Evolutionary conservation across 1,140 invertebrate genomes (phyloP), one percentile per base, ranked within the genome.

Genomic region (Drosophila persimilis): DNA sequence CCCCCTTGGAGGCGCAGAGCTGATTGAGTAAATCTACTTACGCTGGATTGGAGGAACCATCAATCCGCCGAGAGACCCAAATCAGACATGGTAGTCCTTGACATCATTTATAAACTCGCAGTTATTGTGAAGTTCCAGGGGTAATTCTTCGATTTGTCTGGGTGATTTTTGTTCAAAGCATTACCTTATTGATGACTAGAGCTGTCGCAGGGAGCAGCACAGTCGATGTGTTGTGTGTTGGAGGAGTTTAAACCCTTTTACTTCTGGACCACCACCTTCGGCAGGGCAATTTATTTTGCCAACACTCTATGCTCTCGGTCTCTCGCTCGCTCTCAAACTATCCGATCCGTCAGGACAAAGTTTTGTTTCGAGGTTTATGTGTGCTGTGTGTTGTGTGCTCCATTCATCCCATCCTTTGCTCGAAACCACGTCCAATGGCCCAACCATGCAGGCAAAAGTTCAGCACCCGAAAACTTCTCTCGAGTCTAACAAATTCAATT

Each of bases 401-500:
- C 11, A 13, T 39, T 13, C 35, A 39, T 5, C 35, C 35, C 35
- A 71, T 60, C 59, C 80, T 44, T 63, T 55, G 51, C 57, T 39
- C 46, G 44, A 41, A 41, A 35, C 51, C 75, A 79, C 79, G 65
- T 74, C 71, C 79, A 70, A 83, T 83, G 79, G 35, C 75, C 71
- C 80, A 84, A 61, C 80, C 80, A 85, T 85, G 81, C 81, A 85
- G 55, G 81, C 77, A 85, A 85, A 85, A 85, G 73, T 85, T 85
- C 74, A 17, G 47, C 13, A 41, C 54, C 75, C 61, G 70, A 77
- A 83, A 85, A 85, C 81, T 85, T 85, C 77, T 71, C 77, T 41
- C 73, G 73, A 81, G 77, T 77, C 73, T 80, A 85, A 85, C 81
- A 85, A 85, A 85, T 85, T 85, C 81, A 85, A 85, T 85, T 85